Base-by-base conservation (phyloP, 2,888 invertebrate genomes). In the Catotricha subobsoleta region DNA sequence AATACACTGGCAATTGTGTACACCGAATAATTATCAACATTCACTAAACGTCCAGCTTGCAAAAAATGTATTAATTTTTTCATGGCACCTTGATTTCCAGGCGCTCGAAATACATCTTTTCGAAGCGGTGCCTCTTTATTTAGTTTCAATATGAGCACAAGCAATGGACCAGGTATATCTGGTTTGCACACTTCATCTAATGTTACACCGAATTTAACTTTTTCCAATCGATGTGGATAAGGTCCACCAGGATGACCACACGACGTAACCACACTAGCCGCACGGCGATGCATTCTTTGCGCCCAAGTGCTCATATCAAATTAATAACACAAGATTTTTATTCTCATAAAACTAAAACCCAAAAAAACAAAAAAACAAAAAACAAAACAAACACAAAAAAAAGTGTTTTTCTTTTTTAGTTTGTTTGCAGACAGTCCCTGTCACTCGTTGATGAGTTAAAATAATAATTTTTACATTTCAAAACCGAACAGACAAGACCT, bases 1-100 rank as follows among this genome's bases (percentile, higher is more conserved):
- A 97, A 71, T 45, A 97, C 95, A 64, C 94, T 94, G 44, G 97
- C 95, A 55, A 97, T 91, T 20, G 97, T 97, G 65, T 95, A 94
- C 46, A 95, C 91, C 47, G 88, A 90, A 63, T 88, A 92, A 62
- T 91, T 90, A 59, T 88, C 88, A 56, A 90, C 86, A 64, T 90
- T 90, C 44, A 90, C 86, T 49, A 90, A 67, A 40, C 88, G 72
- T 30, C 90, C 90, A 45, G 83, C 80, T 64, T 88, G 87, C 49
- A 90, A 69, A 60, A 90, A 90, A 57, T 88, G 88, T 52, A 86
- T 84, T 29, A 90, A 69, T 59, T 88, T 88, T 61, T 90, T 90
- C 86, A 88, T 88, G 48, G 86, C 86, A 16, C 83, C 88, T 65
- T 91, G 90, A 60, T 92, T 88, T 2, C 92, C 92, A 2, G 92